These are phyloP conservation scores for Enoplosus armatus DNA, from an alignment of 2,797 vertebrate genomes.

Conservation along the genomic window DNA sequence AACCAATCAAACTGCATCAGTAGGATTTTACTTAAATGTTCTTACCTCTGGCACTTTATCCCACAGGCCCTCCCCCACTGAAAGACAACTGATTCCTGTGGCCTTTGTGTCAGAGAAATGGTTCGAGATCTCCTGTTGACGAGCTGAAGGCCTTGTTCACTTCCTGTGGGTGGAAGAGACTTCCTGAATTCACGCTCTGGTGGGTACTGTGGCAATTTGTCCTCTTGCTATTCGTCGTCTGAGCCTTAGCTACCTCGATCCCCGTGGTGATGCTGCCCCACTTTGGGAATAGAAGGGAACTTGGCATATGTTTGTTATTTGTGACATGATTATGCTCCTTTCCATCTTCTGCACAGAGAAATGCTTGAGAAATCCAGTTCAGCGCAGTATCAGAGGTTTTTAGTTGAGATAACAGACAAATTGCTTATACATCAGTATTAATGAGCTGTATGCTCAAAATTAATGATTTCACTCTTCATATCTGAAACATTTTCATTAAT, in stretches of 20 bases:
- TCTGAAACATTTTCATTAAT: constrained; percentile 41
- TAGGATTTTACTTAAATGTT: background rate
- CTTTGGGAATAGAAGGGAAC: constrained; percentile 73
- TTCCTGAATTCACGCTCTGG: constrained; percentile 90
- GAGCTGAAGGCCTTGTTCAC: constrained; percentile 89
- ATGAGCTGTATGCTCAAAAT: constrained; percentile 28
- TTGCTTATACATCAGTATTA: constrained; percentile 34
- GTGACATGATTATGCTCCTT: constrained; percentile 51
- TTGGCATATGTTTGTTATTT: constrained; percentile 75
- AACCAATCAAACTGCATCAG: background rate
- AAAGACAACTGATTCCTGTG: constrained; percentile 99
- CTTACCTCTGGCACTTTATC: constrained; percentile 58
- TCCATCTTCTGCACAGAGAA: constrained; percentile 26
- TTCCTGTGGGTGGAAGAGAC: constrained; percentile 90
- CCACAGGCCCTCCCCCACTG: constrained; percentile 94
- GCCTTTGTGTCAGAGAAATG: constrained; percentile 99
- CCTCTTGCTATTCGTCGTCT: constrained; percentile 36
- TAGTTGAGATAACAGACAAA: constrained; percentile 39
- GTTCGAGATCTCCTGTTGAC: constrained; percentile 99
- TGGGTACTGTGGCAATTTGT: constrained; percentile 82
- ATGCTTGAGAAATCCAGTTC: constrained; percentile 20
- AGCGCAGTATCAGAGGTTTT: constrained; percentile 16
- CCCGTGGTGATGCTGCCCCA: constrained; percentile 68
- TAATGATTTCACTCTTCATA: constrained; percentile 34
- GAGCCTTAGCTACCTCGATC: constrained; percentile 52